Conservation (phyloP, 64 coral and sea anemone species). For the Hydrozoanthus tunicans region DNA sequence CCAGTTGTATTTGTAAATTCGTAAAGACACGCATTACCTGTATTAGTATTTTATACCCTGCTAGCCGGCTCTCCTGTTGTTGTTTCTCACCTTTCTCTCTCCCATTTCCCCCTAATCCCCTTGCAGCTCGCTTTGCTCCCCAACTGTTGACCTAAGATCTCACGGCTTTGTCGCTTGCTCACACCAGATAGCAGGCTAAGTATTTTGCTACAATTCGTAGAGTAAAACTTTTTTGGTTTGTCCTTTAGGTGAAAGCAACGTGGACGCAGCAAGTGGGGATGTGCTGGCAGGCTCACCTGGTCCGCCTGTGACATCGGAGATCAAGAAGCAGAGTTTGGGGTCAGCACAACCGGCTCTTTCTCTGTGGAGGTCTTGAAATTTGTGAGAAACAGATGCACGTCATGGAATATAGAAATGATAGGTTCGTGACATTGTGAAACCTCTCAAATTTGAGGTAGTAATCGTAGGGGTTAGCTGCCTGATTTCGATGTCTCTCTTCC, state of each 20-base stretch:
- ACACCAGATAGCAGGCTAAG: background rate
- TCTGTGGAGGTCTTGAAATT: constrained; percentile 32
- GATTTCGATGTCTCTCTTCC: too few species aligned
- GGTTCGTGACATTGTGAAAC: constrained; percentile 5
- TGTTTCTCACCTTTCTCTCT: too few species aligned
- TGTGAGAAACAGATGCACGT: background rate
- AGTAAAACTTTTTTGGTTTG: background rate
- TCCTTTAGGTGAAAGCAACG: background rate
- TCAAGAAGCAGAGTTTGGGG: constrained; percentile 5
- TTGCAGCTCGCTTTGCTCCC: too few species aligned
- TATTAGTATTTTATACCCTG: too few species aligned
- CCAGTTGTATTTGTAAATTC: too few species aligned
- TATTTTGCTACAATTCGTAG: background rate
- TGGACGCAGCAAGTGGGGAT: constrained; percentile 17
- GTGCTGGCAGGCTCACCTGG: constrained; percentile 15
- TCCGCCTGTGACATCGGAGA: background rate
- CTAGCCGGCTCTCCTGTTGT: too few species aligned
- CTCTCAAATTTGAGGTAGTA: too few species aligned
- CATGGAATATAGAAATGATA: constrained; percentile 41
- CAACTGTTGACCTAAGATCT: too few species aligned
- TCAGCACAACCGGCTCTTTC: constrained; percentile 38
- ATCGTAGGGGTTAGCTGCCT: too few species aligned
- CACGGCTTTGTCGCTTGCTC: too few species aligned
- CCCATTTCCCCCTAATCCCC: too few species aligned
- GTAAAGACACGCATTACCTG: too few species aligned